Conservation (phyloP, 2,113 vertebrate species). For the Epinephelus fuscoguttatus region DNA sequence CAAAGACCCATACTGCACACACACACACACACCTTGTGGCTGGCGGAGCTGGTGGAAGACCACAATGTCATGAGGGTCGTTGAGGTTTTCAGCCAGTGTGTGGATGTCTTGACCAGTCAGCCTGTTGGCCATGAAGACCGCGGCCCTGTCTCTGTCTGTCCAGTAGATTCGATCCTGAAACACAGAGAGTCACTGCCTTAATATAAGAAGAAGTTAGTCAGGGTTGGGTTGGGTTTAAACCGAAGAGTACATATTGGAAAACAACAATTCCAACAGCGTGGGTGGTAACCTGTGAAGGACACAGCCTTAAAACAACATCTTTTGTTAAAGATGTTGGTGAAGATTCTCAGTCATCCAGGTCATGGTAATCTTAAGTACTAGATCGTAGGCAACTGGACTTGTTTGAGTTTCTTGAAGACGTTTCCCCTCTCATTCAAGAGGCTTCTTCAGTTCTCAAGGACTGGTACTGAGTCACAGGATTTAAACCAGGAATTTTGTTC, state of each 20-base stretch:
- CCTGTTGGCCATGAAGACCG: slow-evolving; percentile 95
- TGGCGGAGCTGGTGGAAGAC: slow-evolving; percentile 96
- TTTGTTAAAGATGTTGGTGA: no score
- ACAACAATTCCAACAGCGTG: background rate
- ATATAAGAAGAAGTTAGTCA: no score
- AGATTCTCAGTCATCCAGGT: no score
- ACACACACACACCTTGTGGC: slow-evolving; percentile 87
- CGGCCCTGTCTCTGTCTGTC: slow-evolving; percentile 96
- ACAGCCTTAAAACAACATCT: no score
- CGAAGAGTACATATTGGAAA: background rate
- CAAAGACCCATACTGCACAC: background rate
- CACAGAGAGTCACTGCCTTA: background rate
- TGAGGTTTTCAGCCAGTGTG: slow-evolving; percentile 94
- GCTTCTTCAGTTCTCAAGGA: no score
- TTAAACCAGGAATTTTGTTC: no score
- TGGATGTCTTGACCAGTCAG: slow-evolving; percentile 92
- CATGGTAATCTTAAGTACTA: no score
- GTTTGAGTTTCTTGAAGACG: no score
- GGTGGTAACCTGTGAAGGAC: background rate
- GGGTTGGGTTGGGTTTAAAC: background rate
- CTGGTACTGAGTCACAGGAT: no score
- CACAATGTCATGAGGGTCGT: slow-evolving; percentile 96
- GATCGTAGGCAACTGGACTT: no score
- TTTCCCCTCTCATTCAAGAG: no score
- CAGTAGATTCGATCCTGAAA: slow-evolving; percentile 96